Evolutionary conservation across 1,140 invertebrate genomes (phyloP).

Genomic region (Bombus cullumanus): DNA sequence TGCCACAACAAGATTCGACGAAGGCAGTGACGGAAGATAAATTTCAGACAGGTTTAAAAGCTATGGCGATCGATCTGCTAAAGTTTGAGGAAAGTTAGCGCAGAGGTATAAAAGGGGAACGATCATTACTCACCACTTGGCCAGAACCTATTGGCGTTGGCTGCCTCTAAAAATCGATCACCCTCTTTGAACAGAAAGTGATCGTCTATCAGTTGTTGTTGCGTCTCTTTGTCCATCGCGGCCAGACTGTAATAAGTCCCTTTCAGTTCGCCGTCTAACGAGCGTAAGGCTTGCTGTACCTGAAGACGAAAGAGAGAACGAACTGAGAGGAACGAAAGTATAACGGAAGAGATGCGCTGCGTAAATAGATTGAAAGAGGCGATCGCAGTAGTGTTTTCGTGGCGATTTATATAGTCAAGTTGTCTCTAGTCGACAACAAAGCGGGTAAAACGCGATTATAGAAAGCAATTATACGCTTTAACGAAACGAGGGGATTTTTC

Average conservation of each 20-base stretch:
- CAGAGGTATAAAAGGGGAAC: neutral
- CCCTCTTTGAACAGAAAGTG: conserved; percentile 92
- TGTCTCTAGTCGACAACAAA: neutral
- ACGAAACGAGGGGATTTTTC: neutral
- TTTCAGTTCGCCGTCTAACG: conserved; percentile 85
- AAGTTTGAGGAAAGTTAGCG: conserved; percentile 17
- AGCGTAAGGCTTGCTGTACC: conserved; percentile 77
- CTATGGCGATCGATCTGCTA: conserved; percentile 2
- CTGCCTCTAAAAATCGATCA: conserved; percentile 87
- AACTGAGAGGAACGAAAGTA: too few relatives aligned
- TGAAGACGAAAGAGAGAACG: conserved; percentile 8
- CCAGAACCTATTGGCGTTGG: conserved; percentile 91
- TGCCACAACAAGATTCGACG: conserved; percentile 16
- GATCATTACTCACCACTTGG: conserved; percentile 84
- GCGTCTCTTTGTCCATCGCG: conserved; percentile 87
- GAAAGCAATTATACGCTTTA: conserved; percentile 21
- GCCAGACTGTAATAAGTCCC: conserved; percentile 88
- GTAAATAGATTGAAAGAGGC: conserved; percentile 8
- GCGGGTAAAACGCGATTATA: conserved; percentile 28
- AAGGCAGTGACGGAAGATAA: neutral
- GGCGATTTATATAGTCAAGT: neutral
- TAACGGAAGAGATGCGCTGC: neutral
- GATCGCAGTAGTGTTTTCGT: neutral
- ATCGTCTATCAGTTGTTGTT: conserved; percentile 89
- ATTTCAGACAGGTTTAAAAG: conserved; percentile 37